Evolutionary conservation across 2,888 invertebrate genomes (phyloP).

Genomic region (Sphaerophoria taeniata): DNA sequence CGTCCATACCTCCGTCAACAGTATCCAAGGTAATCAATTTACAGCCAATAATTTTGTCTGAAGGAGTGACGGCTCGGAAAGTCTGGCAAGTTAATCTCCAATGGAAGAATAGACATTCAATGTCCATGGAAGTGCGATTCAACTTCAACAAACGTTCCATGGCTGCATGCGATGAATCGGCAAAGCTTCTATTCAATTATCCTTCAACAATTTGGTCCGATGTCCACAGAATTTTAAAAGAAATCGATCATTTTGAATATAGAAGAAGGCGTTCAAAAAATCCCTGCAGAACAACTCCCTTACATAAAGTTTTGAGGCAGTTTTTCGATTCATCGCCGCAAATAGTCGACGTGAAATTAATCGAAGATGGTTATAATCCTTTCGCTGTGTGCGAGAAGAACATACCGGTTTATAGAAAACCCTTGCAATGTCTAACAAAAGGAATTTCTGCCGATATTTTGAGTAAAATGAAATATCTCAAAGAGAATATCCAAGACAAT

Average conservation of each 20-base stretch:
- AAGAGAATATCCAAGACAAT: slow-evolving; percentile 37
- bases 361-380: slow-evolving; percentile 37
- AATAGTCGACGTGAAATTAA: slow-evolving; percentile 38
- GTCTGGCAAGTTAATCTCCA: slow-evolving; percentile 60
- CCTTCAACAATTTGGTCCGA: slow-evolving; percentile 49
- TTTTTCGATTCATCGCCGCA: slow-evolving; percentile 38
- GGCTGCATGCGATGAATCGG: slow-evolving; percentile 44
- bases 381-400: slow-evolving; percentile 44
- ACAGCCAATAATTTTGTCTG: slow-evolving; percentile 47
- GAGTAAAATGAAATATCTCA: slow-evolving; percentile 40
- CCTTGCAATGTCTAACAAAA: slow-evolving; percentile 57
- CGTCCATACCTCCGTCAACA: background rate
- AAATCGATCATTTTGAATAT: slow-evolving; percentile 65
- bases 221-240: slow-evolving; percentile 41
- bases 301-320: slow-evolving; percentile 42
- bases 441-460: slow-evolving; percentile 36
- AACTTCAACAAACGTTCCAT: slow-evolving; percentile 12
- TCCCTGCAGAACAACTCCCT: slow-evolving; percentile 19
- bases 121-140: slow-evolving; percentile 48
- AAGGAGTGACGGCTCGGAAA: slow-evolving; percentile 71
- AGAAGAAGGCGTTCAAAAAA: slow-evolving; percentile 16
- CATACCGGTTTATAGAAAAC: slow-evolving; percentile 27
- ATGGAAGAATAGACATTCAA: slow-evolving; percentile 37
- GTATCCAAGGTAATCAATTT: slow-evolving; percentile 54
- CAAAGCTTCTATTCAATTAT: slow-evolving; percentile 49